Evolutionary conservation across 2,888 invertebrate species (phyloP).

Genomic region (Priocnemis perturbator): DNA sequence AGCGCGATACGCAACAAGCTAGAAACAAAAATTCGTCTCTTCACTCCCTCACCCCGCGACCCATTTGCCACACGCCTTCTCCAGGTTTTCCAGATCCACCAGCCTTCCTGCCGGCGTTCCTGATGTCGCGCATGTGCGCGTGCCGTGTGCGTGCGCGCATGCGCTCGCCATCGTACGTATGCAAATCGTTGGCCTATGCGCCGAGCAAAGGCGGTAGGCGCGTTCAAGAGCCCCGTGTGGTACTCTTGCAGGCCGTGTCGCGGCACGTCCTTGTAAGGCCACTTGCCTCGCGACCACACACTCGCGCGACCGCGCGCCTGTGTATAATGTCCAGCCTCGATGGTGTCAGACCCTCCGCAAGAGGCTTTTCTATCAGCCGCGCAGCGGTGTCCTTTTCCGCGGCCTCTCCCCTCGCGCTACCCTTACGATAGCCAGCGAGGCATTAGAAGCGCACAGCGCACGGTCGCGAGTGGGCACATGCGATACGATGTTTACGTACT

Average conservation of each 20-base stretch:
- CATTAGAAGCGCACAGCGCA: no score
- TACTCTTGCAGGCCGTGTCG: constrained; percentile 55
- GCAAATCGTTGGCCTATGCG: constrained; percentile 43
- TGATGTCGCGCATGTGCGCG: constrained; percentile 29
- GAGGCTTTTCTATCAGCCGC: constrained; percentile 4
- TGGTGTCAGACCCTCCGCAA: constrained; percentile 17
- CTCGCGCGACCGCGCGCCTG: constrained; percentile 46
- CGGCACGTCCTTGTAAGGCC: constrained; percentile 74
- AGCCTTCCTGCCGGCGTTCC: neutral
- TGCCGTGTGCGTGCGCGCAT: constrained; percentile 34
- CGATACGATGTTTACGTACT: no score
- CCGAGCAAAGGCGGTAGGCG: constrained; percentile 35
- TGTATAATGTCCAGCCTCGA: constrained; percentile 25
- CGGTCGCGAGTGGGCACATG: no score
- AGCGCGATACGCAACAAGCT: no score
- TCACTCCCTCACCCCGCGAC: no score
- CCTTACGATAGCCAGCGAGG: neutral
- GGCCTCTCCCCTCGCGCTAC: neutral
- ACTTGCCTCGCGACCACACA: constrained; percentile 63
- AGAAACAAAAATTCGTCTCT: no score
- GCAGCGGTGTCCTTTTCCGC: neutral
- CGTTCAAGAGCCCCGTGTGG: constrained; percentile 20
- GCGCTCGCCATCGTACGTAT: constrained; percentile 11
- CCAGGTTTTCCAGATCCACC: neutral
- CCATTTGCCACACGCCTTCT: no score